Evolutionary conservation across 1,140 invertebrate species (phyloP).

Genomic region (Dendroctonus valens): DNA sequence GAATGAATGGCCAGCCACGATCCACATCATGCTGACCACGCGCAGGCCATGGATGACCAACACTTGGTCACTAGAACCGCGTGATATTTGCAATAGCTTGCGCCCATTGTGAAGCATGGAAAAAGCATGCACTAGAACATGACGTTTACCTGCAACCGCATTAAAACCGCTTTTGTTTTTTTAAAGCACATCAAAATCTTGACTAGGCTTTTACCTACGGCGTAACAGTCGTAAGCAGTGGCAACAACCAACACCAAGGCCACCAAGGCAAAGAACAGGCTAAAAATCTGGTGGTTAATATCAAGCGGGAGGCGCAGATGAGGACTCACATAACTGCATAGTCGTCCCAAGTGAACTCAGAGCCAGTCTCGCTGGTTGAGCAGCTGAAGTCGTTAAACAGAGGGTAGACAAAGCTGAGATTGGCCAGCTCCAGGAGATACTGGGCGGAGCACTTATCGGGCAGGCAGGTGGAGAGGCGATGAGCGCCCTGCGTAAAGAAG

Average conservation of each 20-base stretch:
- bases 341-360: not conserved
- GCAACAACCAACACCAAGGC: conserved; percentile 6
- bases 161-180: not conserved
- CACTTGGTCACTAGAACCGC: conserved; percentile 34
- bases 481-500: not conserved
- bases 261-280: conserved; percentile 9
- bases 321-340: conserved; percentile 21
- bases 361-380: conserved; percentile 21
- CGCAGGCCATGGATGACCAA: conserved; percentile 45
- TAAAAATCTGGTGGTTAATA: conserved; percentile 1
- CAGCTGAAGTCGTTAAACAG: conserved; percentile 25
- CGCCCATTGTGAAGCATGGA: conserved; percentile 37
- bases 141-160: not conserved
- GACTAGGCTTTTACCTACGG: not conserved
- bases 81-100: conserved; percentile 30
- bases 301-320: too few relatives aligned
- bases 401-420: conserved; percentile 7
- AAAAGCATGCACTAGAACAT: conserved; percentile 32
- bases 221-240: conserved; percentile 28
- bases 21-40: conserved; percentile 47
- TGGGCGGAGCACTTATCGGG: conserved; percentile 27
- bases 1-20: conserved; percentile 39
- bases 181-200: not conserved
- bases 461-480: conserved; percentile 16
- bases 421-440: conserved; percentile 9